phyloP scores from a whole-genome alignment of 2,113 vertebrate genomes.

The Dicerorhinus sumatrensis region DNA sequence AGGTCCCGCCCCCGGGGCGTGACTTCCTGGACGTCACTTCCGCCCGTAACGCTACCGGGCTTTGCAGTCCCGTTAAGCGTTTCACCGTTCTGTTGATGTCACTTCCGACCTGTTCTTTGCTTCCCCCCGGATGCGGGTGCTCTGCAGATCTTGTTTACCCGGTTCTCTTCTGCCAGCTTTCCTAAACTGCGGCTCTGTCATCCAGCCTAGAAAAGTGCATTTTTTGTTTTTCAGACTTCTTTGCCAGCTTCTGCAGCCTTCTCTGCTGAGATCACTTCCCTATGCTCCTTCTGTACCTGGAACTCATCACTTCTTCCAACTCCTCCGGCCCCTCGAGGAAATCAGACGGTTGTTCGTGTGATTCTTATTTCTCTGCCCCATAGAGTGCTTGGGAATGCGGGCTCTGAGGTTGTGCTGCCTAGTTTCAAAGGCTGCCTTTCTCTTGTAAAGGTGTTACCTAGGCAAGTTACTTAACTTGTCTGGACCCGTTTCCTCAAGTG shows the following conservation, averaged over 20 bases:
- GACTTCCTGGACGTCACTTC: conserved; percentile 42
- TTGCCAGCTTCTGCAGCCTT: not conserved
- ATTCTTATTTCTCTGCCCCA: not conserved
- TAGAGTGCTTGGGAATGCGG: not conserved
- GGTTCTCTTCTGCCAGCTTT: fast-evolving
- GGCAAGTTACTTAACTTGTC: not conserved
- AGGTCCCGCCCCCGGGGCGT: not conserved
- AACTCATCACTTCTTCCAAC: not conserved
- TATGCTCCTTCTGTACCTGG: not conserved
- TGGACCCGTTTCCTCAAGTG: not conserved
- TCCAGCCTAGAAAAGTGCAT: not conserved
- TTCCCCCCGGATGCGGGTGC: fast-evolving
- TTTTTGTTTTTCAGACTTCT: not conserved
- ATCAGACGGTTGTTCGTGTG: not conserved
- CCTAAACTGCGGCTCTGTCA: not conserved
- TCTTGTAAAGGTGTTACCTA: not conserved
- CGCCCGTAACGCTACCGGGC: fast-evolving
- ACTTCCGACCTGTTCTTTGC: not conserved
- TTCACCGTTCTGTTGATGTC: fast-evolving
- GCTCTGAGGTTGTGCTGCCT: not conserved
- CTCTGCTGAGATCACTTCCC: not conserved
- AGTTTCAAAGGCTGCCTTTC: not conserved
- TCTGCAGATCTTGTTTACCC: fast-evolving
- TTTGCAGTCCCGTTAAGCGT: fast-evolving
- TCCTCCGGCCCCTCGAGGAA: not conserved